These are phyloP conservation scores for Dendrolimus pini DNA, from an alignment of 2,888 invertebrate species.

Conservation along the genomic window DNA sequence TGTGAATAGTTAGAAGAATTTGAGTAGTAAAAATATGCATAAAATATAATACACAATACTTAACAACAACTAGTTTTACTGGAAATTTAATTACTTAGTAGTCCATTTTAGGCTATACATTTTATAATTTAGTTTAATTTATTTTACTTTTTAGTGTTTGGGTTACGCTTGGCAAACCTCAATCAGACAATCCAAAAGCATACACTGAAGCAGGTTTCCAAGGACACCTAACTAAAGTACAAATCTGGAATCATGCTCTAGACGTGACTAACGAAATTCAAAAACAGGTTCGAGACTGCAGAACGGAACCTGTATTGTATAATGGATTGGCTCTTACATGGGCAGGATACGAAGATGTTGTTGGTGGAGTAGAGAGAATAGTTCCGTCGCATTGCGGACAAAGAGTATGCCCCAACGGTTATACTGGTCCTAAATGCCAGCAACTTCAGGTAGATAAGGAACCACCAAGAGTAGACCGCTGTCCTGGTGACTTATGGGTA, in stretches of 20 bases:
- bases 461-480: constrained; percentile 91
- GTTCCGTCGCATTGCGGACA: constrained; percentile 96
- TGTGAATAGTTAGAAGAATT: too few species aligned
- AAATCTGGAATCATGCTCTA: constrained; percentile 94
- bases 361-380: constrained; percentile 92
- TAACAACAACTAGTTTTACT: too few species aligned
- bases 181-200: constrained; percentile 86
- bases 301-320: constrained; percentile 93
- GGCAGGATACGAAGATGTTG: constrained; percentile 93
- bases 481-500: constrained; percentile 96
- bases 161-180: constrained; percentile 94
- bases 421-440: constrained; percentile 89
- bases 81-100: too few species aligned
- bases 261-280: constrained; percentile 95
- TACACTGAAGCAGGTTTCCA: constrained; percentile 96
- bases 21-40: too few species aligned
- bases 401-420: constrained; percentile 91
- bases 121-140: background rate
- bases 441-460: constrained; percentile 90
- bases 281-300: constrained; percentile 94
- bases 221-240: constrained; percentile 95
- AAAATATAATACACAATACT: too few species aligned
- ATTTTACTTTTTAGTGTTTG: constrained; percentile 81
- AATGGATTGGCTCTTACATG: constrained; percentile 91
- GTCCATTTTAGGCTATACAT: too few species aligned